Evolutionary conservation across 2,113 vertebrate species (phyloP), one percentile per base, ranked within the genome.

Genomic region (rat (Rattus norvegicus)): DNA sequence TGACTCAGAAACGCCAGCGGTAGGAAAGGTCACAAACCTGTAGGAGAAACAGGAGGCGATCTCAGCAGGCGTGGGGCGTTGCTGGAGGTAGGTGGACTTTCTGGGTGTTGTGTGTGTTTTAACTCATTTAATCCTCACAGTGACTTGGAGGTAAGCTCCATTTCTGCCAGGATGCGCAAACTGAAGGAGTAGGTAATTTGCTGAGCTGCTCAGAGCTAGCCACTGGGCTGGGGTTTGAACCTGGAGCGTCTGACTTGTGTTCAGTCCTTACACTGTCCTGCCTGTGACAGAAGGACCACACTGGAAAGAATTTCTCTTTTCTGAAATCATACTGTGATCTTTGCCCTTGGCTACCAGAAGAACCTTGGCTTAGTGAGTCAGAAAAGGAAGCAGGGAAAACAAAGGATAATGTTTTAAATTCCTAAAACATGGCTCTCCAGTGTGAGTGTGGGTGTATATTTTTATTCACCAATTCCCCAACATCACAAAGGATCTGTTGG

Each of bases 1-100:
- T 97, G 97, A 96, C 70, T 96, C 94, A 94, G 47, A 76, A 10
- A 39, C 28, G 85, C 75, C 81, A 77, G 77, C 30, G 17, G 39
- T 65, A 69, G 75, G 94, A 86, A 90, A 79, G 73, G 79, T 76
- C 33, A 47, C 73, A 54, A 84, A 28, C 0, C 4, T 19, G 43
- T 65, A 16, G 80, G 91, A 88, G 93, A 80, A 30, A 72, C 73
- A 83, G 86, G 79, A 90, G 75, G 49, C 11, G 49, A 17, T 39
- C 2, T 49, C 43, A 30, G 22, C 28, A 5, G 0, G 5, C 11
- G 13, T 5, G 4, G 43, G 49, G 43, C 22, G 17, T 49, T n/a
- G 14, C 47, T 61, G 14, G 43, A 52, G 63, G 59, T 56, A 65
- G 63, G 85, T 8, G 28, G 79, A n/a, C 43, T 77, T 76, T 84